Evolutionary conservation across 2,797 vertebrate species (phyloP), one percentile per base, ranked within the genome.

Genomic region (Octomys mimax): DNA sequence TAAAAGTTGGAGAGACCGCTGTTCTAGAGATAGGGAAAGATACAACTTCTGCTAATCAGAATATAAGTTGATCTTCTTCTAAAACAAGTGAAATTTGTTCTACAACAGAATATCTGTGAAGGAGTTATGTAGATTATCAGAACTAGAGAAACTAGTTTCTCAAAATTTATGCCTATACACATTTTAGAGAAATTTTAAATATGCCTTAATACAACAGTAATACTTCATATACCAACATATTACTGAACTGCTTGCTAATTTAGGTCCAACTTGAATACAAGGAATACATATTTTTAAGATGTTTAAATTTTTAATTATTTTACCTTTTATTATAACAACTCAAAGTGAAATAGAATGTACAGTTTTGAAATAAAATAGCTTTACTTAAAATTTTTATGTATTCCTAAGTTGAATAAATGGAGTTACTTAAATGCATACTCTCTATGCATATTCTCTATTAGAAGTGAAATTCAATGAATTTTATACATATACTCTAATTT

Each of bases 121-220:
- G 42, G 6, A 92, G 39, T 0, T 33, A 8, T 49, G 12, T 49
- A 64, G 28, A 12, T 59, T 54, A 22, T 10, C 36, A 70, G 31
- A 85, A 71, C 0, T 0, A 54, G 4, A 46, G 13, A 78, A 52
- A 3, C 5, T 71, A 57, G 46, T 81, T 89, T 89, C 84, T n/a
- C n/a, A 80, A 73, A 78, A 71, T 52, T 80, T 42, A 62, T 11
- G 1, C 28, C 0, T 85, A 14, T 36, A 87, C 22, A 39, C 1
- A 75, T 91, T 89, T 75, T 68, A 49, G 22, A 89, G 26, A 57
- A 79, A 84, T 84, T 79, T 24, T 70, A 46, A 73, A 79, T 70
- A 86, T 10, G 46, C 42, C 54, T 80, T 39, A 85, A 82, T 42
- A 83, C 31, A 11, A 66, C 31, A 64, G 21, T n/a, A 68, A 52